Evolutionary conservation across 2,113 vertebrate genomes (phyloP).

Genomic region (Cinclus cinclus): DNA sequence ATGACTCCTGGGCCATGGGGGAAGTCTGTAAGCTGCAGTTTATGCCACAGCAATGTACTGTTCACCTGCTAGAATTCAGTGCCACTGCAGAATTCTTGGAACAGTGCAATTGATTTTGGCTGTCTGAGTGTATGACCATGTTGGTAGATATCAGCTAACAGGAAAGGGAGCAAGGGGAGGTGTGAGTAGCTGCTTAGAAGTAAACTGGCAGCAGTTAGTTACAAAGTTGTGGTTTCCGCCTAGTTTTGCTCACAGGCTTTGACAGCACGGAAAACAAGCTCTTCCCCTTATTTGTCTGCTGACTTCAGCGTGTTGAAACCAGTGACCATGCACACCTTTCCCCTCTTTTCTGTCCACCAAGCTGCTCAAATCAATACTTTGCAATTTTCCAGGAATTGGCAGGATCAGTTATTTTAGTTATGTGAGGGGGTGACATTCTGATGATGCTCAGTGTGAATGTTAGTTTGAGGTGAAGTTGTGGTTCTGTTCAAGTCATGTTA

Average conservation of each 20-base stretch:
- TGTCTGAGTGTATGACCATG: not conserved
- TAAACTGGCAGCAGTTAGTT: not conserved
- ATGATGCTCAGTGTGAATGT: not conserved
- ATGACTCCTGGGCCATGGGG: not conserved
- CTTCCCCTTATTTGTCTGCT: not conserved
- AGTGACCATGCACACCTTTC: not conserved
- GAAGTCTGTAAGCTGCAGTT: not conserved
- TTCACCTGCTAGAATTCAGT: not conserved
- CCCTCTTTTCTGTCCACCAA: not conserved
- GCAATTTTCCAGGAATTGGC: not conserved
- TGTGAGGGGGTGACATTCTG: not conserved
- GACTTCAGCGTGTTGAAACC: not conserved
- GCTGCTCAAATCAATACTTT: not conserved
- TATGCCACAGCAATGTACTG: not conserved
- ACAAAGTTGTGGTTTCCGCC: not conserved
- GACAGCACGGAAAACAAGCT: not conserved
- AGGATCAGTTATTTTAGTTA: not conserved
- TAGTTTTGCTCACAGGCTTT: not conserved
- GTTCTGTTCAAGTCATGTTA: not conserved
- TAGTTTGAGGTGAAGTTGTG: not conserved
- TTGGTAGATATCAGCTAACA: not conserved
- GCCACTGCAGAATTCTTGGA: not conserved
- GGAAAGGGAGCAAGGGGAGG: not conserved
- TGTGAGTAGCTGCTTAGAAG: not conserved
- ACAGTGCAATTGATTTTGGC: not conserved